These are phyloP conservation scores for Dasysyrphus albostriatus DNA, from an alignment of 2,888 invertebrate genomes.

Conservation along the genomic window DNA sequence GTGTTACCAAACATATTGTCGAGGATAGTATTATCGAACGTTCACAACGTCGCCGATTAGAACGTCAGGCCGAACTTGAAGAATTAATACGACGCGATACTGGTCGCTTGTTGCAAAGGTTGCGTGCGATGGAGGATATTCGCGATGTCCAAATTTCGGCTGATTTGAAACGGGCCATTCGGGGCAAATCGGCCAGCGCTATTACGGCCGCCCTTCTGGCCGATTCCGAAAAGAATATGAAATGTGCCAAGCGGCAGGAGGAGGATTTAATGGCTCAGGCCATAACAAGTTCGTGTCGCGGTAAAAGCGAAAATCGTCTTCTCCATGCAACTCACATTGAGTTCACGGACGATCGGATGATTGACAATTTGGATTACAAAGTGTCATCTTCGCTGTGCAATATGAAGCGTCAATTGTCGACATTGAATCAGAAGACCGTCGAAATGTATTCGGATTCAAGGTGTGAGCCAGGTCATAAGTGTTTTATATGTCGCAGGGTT, in stretches of 20 bases:
- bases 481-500: conserved; percentile 83
- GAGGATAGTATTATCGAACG: conserved; percentile 84
- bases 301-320: conserved; percentile 79
- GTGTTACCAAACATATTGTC: conserved; percentile 83
- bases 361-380: conserved; percentile 83
- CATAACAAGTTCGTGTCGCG: conserved; percentile 81
- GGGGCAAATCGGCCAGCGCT: conserved; percentile 90
- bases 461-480: conserved; percentile 83
- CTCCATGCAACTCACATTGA: conserved; percentile 82
- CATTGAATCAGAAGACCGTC: conserved; percentile 82
- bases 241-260: conserved; percentile 80
- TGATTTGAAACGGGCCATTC: conserved; percentile 85
- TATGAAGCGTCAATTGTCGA: conserved; percentile 82
- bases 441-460: conserved; percentile 84
- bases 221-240: conserved; percentile 85
- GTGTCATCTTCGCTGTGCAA: conserved; percentile 83
- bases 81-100: conserved; percentile 85
- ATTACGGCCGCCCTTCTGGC: conserved; percentile 88
- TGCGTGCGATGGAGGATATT: conserved; percentile 84
- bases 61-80: conserved; percentile 86
- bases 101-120: conserved; percentile 80
- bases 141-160: conserved; percentile 84
- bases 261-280: conserved; percentile 81
- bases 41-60: conserved; percentile 83
- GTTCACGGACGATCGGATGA: conserved; percentile 82